phyloP scores from a whole-genome alignment of 2,888 invertebrate genomes.

The Itoplectis maculator region DNA sequence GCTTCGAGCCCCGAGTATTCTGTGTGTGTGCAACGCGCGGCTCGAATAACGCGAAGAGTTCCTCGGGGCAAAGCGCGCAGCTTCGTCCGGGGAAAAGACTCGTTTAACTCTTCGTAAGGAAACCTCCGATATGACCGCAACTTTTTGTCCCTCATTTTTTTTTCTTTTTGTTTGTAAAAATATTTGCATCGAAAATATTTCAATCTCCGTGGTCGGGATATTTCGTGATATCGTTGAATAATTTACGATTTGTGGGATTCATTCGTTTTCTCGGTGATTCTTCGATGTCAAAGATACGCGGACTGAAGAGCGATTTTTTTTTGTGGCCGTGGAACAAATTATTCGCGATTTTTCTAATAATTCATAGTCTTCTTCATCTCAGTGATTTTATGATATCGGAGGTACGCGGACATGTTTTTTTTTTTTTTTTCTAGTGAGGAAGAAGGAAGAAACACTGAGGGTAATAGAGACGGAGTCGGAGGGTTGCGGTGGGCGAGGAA shows the following conservation, averaged over 20 bases:
- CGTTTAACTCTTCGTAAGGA: slow-evolving; percentile 53
- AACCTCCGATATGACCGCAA: slow-evolving; percentile 22
- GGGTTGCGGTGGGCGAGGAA: neutral
- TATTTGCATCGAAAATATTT: slow-evolving; percentile 42
- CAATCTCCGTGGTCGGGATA: slow-evolving; percentile 24
- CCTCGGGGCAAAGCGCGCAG: slow-evolving; percentile 9
- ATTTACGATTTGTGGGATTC: neutral
- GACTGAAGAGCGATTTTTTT: neutral
- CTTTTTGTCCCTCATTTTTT: slow-evolving; percentile 2
- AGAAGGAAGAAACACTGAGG: neutral
- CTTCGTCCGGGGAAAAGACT: slow-evolving; percentile 24
- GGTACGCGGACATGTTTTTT: neutral
- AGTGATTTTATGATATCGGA: slow-evolving; percentile 5
- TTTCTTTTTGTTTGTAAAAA: neutral
- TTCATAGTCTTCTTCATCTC: neutral
- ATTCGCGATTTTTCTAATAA: neutral
- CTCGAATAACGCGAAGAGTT: slow-evolving; percentile 53
- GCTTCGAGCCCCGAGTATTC: slow-evolving; percentile 43
- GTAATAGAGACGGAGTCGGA: slow-evolving; percentile 18
- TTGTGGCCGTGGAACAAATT: slow-evolving; percentile 22
- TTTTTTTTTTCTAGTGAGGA: neutral
- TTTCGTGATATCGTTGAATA: neutral
- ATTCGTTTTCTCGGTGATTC: neutral
- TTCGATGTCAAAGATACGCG: neutral
- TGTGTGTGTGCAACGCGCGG: slow-evolving; percentile 21